phyloP scores from a whole-genome alignment of 2,113 vertebrate genomes.

The Blennius ocellaris region DNA sequence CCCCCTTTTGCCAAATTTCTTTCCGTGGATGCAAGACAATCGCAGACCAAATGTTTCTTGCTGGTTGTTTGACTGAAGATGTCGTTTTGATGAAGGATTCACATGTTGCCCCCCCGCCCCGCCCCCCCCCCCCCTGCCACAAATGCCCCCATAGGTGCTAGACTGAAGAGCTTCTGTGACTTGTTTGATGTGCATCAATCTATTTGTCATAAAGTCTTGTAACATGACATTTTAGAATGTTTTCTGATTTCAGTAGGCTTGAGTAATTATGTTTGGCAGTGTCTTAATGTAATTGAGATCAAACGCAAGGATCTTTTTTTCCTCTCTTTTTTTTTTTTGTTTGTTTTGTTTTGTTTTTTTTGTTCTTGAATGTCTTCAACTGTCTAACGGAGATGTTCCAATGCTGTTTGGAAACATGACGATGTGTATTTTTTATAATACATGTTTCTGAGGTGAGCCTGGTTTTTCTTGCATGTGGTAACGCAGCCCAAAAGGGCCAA shows the following conservation, averaged over 20 bases:
- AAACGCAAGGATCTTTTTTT: constrained; percentile 51
- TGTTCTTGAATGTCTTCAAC: constrained; percentile 68
- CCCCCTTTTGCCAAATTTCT: constrained; percentile 64
- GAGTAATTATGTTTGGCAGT: constrained; percentile 55
- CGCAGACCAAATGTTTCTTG: constrained; percentile 67
- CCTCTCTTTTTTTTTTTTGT: no score
- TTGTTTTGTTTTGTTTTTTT: neutral
- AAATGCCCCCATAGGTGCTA: constrained; percentile 68
- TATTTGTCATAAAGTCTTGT: constrained; percentile 66
- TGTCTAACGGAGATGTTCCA: constrained; percentile 63
- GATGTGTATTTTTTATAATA: constrained; percentile 48
- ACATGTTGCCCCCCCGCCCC: constrained; percentile 17
- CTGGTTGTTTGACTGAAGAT: constrained; percentile 73
- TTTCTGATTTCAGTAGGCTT: constrained; percentile 58
- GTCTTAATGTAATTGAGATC: constrained; percentile 65
- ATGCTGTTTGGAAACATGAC: constrained; percentile 58
- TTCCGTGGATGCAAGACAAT: constrained; percentile 81
- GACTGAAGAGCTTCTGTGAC: constrained; percentile 69
- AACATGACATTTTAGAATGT: constrained; percentile 74
- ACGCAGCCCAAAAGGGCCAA: constrained; percentile 46
- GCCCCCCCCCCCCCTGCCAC: constrained; percentile 2
- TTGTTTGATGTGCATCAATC: constrained; percentile 71
- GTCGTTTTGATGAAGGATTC: constrained; percentile 66
- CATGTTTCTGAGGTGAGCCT: constrained; percentile 52
- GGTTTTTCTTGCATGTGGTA: constrained; percentile 65